These are phyloP conservation scores for Atlantisia rogersi DNA, from an alignment of 2,113 vertebrate species.

Conservation along the genomic window DNA sequence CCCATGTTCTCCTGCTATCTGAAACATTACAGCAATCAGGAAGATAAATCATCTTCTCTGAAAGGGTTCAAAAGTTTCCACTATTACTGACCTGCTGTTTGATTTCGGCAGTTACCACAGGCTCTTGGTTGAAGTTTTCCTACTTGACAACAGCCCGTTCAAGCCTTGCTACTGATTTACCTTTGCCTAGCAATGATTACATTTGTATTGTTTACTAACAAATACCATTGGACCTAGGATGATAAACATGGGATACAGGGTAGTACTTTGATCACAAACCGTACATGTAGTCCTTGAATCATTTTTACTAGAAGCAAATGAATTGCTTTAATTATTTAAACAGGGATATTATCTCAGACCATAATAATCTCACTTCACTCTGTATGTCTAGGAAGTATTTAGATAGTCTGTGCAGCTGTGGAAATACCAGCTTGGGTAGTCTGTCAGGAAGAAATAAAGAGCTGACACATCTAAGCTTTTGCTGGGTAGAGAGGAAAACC, in stretches of 20 bases:
- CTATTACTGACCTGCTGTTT: conserved; percentile 18
- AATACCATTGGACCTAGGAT: not conserved
- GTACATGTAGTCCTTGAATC: not conserved
- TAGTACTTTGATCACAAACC: not conserved
- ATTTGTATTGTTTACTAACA: conserved; percentile 45
- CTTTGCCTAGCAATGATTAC: not conserved
- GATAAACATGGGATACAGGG: not conserved
- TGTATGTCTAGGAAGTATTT: not conserved
- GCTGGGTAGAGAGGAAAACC: not conserved
- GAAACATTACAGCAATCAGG: conserved; percentile 31
- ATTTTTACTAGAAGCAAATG: conserved; percentile 3
- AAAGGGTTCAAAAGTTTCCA: conserved; percentile 34
- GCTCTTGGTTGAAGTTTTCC: conserved; percentile 18
- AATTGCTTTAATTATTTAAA: conserved; percentile 35
- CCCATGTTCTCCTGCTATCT: not conserved
- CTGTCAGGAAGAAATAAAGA: not conserved
- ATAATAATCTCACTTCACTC: not conserved
- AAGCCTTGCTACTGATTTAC: conserved; percentile 4
- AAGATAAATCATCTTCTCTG: conserved; percentile 19
- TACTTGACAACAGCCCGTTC: not conserved
- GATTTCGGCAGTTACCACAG: not conserved
- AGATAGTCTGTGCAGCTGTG: not conserved
- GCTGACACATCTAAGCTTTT: not conserved
- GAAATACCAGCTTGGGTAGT: not conserved
- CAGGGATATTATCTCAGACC: not conserved